Conservation (phyloP, 35 echinoderm and acorn worm genomes). For the Chiridota heheva region DNA sequence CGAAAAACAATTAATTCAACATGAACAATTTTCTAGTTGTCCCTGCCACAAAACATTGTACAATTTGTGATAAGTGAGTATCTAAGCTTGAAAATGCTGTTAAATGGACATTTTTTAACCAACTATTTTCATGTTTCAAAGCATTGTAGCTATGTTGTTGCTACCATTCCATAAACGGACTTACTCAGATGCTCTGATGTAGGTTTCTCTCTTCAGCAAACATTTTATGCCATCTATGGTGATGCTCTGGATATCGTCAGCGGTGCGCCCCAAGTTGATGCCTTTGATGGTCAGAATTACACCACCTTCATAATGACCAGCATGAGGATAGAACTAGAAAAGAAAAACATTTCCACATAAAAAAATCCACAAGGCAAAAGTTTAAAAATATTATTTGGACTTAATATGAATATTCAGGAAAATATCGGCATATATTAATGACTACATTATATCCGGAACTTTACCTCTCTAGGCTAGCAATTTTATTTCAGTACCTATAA, state of each 20-base stretch:
- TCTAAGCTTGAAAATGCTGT: too few relatives aligned
- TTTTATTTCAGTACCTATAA: too few relatives aligned
- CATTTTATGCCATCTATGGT: slow-evolving; percentile 62
- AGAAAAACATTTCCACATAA: too few relatives aligned
- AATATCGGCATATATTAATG: not conserved
- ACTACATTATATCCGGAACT: not conserved
- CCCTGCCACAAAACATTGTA: too few relatives aligned
- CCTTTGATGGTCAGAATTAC: slow-evolving; percentile 67
- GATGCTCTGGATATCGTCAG: slow-evolving; percentile 46
- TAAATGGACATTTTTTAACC: too few relatives aligned
- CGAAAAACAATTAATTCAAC: too few relatives aligned
- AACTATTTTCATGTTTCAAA: too few relatives aligned
- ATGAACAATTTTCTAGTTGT: too few relatives aligned
- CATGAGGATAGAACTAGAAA: slow-evolving; percentile 58
- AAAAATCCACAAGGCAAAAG: not conserved
- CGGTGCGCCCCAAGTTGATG: slow-evolving; percentile 66
- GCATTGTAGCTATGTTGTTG: too few relatives aligned
- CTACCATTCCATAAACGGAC: too few relatives aligned
- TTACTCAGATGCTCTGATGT: slow-evolving; percentile 71
- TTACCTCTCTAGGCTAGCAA: too few relatives aligned
- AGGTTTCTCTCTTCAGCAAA: not conserved
- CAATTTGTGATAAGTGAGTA: too few relatives aligned
- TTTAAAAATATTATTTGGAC: not conserved
- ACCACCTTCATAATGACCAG: slow-evolving; percentile 65
- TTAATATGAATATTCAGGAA: slow-evolving; percentile 13